phyloP scores from a whole-genome alignment of 2,797 vertebrate species.

The Astyanax mexicanus region DNA sequence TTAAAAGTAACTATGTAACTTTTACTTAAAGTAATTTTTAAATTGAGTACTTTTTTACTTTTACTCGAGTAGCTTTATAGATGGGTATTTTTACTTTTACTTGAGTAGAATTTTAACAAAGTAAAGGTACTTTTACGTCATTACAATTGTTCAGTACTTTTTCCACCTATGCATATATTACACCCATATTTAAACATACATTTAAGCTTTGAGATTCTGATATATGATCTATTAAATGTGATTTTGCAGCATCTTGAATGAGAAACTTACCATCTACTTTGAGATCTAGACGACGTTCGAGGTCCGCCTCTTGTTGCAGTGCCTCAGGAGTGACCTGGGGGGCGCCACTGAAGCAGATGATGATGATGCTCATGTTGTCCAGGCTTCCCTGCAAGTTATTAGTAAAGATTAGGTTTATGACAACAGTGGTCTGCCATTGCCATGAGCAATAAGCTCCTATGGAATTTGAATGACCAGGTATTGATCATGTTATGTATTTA shows the following conservation, averaged over 20 bases:
- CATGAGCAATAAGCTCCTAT: neutral
- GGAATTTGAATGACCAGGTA: too few species aligned
- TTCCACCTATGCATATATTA: too few species aligned
- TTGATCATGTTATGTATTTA: too few species aligned
- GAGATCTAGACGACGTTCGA: conserved; percentile 75
- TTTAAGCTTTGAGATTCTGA: neutral
- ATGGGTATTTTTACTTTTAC: too few species aligned
- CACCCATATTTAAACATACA: too few species aligned
- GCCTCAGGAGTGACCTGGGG: conserved; percentile 80
- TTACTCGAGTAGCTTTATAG: too few species aligned
- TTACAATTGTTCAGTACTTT: too few species aligned
- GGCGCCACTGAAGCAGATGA: conserved; percentile 82
- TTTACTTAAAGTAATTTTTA: too few species aligned
- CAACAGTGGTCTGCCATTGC: neutral
- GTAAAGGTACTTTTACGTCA: too few species aligned
- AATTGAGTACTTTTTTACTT: too few species aligned
- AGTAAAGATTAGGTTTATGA: neutral
- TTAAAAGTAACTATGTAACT: too few species aligned
- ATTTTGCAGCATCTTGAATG: neutral
- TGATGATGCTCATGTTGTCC: conserved; percentile 87
- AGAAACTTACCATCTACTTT: conserved; percentile 80
- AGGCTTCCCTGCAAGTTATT: conserved; percentile 80
- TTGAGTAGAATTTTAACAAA: too few species aligned
- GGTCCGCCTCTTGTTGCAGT: conserved; percentile 73
- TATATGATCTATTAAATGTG: neutral